Base-by-base conservation (phyloP, 2,113 vertebrate genomes). In the Micronisus gabar region DNA sequence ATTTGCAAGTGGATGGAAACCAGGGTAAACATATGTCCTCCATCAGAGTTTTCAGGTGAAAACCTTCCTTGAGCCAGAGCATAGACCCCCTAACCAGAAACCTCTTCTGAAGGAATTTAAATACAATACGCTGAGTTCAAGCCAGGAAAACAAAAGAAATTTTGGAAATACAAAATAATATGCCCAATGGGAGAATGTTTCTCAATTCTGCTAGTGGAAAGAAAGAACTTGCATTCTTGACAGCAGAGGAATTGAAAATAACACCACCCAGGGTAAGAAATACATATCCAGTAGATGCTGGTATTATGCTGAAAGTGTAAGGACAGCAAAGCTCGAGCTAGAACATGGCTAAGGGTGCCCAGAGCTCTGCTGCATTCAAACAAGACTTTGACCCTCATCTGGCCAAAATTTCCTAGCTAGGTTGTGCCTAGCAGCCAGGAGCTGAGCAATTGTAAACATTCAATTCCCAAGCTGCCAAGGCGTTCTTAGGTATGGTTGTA, bases 401-500 rank as follows among this genome's bases (percentile, higher is more conserved):
- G 47, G 18, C 27, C 53, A 34, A 6, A 22, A 61, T 48, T 47
- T 36, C 84, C 43, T 43, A 11, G 0, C 0, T 43, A 34, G 27
- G 11, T 22, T 36, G 13, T 71, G 26, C 36, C 56, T 30, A 56
- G 9, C 45, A 83, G 36, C 29, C 41, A 10, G 40, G 74, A 85
- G 47, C 65, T 21, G 48, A 71, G 70, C 43, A n/a, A 7, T 1
- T 47, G 40, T 70, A 87, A 87, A 16, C 2, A 3, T 1, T 5
- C 43, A 22, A 2, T 30, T 63, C 38, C 86, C 73, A 50, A 62
- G 32, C 16, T 36, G 73, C 38, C 9, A 29, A 20, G 20, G 21
- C 7, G 14, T 6, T 67, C 20, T 15, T 32, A 22, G 5, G 25
- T 7, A 0, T 1, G 19, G 11, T 6, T 52, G n/a, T 13, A 32